Evolutionary conservation across 37 sponge, comb jelly and placozoan species (phyloP).

Genomic region (Haliclona indistincta): DNA sequence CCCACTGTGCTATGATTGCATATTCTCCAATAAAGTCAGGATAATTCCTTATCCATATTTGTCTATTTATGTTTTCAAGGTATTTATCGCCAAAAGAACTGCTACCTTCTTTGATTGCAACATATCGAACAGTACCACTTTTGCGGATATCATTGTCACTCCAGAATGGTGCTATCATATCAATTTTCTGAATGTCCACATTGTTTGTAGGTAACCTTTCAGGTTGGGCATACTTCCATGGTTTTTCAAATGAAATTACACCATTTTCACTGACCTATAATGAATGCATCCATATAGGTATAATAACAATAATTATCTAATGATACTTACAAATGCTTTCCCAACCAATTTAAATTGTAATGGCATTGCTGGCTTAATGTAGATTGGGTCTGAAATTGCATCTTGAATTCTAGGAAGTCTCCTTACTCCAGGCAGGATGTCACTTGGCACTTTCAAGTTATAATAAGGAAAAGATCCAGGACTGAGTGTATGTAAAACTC

Average conservation of each 20-base stretch:
- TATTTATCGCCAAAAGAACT: neutral
- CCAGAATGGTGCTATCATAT: slow-evolving; percentile 70
- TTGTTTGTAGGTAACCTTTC: slow-evolving; percentile 17
- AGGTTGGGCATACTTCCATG: slow-evolving; percentile 2
- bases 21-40: slow-evolving; percentile 31
- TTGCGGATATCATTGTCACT: no score
- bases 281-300: slow-evolving; percentile 27
- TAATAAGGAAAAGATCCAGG: no score
- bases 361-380: no score
- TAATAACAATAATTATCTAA: neutral
- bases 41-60: slow-evolving; percentile 19
- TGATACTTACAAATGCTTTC: no score
- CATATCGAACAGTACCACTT: slow-evolving; percentile 48
- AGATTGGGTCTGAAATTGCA: no score
- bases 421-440: no score
- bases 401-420: no score
- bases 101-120: slow-evolving; percentile 11
- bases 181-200: neutral
- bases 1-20: slow-evolving; percentile 58
- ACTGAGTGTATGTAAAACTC: no score
- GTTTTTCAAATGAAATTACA: slow-evolving; percentile 34
- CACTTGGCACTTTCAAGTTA: no score
- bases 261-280: slow-evolving; percentile 46
- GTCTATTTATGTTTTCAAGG: slow-evolving; percentile 22
- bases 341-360: no score